Base-by-base conservation (phyloP, 2,888 invertebrate genomes). In the Cosmorhoe ocellata region DNA sequence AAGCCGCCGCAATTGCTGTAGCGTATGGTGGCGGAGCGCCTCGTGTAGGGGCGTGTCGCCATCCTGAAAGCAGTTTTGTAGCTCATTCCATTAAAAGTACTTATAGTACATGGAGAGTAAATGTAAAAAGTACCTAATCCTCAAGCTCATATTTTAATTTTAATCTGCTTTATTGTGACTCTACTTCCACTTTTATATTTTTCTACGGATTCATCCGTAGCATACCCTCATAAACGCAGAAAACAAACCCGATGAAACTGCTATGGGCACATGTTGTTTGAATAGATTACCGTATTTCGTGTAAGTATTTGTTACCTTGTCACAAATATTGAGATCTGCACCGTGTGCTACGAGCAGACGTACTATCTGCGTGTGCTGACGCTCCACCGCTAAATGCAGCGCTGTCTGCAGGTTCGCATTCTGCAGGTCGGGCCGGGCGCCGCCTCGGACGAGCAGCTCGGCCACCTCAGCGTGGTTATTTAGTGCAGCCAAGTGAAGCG, bases 391-490 rank as follows among this genome's bases (percentile, higher is more conserved):
- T 50, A 99, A 92, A 84, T 99, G 99, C 18, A 98, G 90, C 0
- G 96, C 96, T 0, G 97, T 97, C 79, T 98, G 98, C 44, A 97
- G 91, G 89, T 99, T 99, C 34, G 98, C 97, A 87, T 99, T 99
- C 89, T 98, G 98, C 49, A 98, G 91, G 85, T 99, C 98, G 91
- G 98, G 95, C 71, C 98, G 95, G 7, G 98, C 98, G 67, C 96
- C 96, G 41, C 98, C 98, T 48, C 95, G 93, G 6, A 97, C 95
- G 58, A 99, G 91, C 62, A 96, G 91, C 81, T 98, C 98, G 0
- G 98, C 98, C 31, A 99, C 98, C 87, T 98, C 98, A 0, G 98
- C 96, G 85, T 99, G 98, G 88, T 98, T 98, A 89, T 99, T 99
- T 26, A 99, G 93, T 0, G 98, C 98, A 0, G 98, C 98, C 64